Evolutionary conservation across 1,140 invertebrate genomes (phyloP), one percentile per base, ranked within the genome.

Genomic region (Neuroterus valhalla): DNA sequence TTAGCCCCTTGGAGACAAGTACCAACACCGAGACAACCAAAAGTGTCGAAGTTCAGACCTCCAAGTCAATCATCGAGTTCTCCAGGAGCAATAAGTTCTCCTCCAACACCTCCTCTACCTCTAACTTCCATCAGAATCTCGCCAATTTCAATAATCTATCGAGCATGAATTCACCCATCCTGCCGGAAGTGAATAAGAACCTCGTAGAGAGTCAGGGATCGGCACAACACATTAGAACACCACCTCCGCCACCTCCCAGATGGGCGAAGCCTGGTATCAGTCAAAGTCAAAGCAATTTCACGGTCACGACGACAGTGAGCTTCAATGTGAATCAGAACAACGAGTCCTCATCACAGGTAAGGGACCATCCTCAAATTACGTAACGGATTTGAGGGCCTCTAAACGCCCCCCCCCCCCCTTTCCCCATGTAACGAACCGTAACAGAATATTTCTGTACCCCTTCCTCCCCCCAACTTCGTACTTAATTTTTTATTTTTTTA

Each of bases 301-400:
- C 93, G 2, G 94, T 96, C 3, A 96, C 95, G 8, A 95, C 95
- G 3, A 96, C 95, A 1, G 94, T 96, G 6, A 96, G 94, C 5
- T 96, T 96, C 82, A 95, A 94, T 78, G 93, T 96, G 74, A 94
- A 94, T 87, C 86, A 89, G 42, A 77, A 46, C 10, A 86, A 70
- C 48, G 85, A 87, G 14, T 12, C 23, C 2, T 70, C 70, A 2
- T 71, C 76, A 6, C 79, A 82, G 87, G 86, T 89, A 79, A 77
- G n/a, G n/a, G n/a, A n/a, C n/a, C n/a, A n/a, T n/a, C n/a, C n/a
- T n/a, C n/a, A n/a, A n/a, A n/a, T n/a, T n/a, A n/a, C n/a, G n/a
- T n/a, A n/a, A n/a, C n/a, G n/a, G n/a, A n/a, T n/a, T n/a, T n/a
- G n/a, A n/a, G n/a, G n/a, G n/a, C n/a, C n/a, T n/a, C n/a, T n/a